Evolutionary conservation across 2,888 invertebrate species (phyloP), one percentile per base, ranked within the genome.

Genomic region (Lutraria lutraria): DNA sequence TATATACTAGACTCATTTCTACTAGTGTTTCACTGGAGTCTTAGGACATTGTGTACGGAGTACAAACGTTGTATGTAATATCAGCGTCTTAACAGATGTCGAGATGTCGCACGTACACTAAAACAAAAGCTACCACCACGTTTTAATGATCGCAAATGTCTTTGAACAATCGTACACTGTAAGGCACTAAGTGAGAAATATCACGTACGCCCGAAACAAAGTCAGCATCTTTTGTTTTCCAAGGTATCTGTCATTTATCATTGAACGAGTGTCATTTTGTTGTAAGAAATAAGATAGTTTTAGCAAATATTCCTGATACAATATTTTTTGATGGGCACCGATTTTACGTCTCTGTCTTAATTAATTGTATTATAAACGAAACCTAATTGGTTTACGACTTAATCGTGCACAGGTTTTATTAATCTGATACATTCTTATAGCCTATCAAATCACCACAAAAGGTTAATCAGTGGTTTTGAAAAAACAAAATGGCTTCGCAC

Each of bases 111-210:
- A 25, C 12, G 12, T 68, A 10, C 6, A 21, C 15, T 60, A 60
- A 19, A 68, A 68, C 63, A 68, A 68, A 25, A 68, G 25, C 12
- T 13, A 12, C 25, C 63, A 25, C 63, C 63, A 68, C 25, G 63
- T 68, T 68, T 68, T 68, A 68, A 68, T 68, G 63, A 68, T 68
- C 63, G 63, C 6, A n/a, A n/a, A 25, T 68, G n/a, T 68, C 25
- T 68, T 68, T 68, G 6, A 25, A 25, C n/a, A 68, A 25, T 68
- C 25, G 12, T 68, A 8, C n/a, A 25, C 4, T 43, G 8, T 25
- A n/a, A n/a, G 6, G 25, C 12, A 68, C 21, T 68, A 43, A 43
- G 43, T 2, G 43, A 68, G 25, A 68, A 68, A 25, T 63, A 68
- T 25, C 12, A 13, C n/a, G 13, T 68, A 68, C 60, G n/a, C n/a